Percentiles rank a stretch among this genome's conserved stretches.
phyloP scores from a whole-genome alignment of 2,113 vertebrate species.

The Diphyllodes magnificus region DNA sequence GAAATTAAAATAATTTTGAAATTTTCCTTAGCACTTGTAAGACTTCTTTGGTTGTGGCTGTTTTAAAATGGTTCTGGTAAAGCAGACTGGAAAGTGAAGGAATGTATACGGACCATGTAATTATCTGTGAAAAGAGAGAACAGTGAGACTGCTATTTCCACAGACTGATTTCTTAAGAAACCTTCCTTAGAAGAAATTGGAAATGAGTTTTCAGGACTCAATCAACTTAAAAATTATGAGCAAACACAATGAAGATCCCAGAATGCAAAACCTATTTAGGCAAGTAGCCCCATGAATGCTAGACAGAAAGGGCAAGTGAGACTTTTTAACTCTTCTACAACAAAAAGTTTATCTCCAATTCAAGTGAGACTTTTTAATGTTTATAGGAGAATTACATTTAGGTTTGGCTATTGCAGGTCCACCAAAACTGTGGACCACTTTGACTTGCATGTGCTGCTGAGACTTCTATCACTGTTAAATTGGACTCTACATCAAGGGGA shows the following conservation, averaged over 20 bases:
- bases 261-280: background rate
- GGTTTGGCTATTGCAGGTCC: background rate
- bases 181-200: background rate
- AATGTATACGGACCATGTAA: background rate
- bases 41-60: background rate
- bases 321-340: background rate
- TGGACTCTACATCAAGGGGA: background rate
- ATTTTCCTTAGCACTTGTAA: background rate
- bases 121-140: background rate
- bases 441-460: background rate
- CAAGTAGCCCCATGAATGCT: background rate
- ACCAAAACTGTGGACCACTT: background rate
- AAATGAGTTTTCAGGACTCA: background rate
- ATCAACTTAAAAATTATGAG: background rate
- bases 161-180: background rate
- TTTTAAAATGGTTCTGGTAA: background rate
- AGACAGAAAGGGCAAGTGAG: background rate
- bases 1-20: background rate
- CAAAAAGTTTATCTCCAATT: background rate
- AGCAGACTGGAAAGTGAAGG: background rate
- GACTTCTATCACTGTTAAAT: background rate
- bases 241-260: background rate
- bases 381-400: background rate
- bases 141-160: slow-evolving; percentile 31
- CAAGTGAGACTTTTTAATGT: background rate